Evolutionary conservation across 2,113 vertebrate genomes (phyloP), one percentile per base, ranked within the genome.

Genomic region (Brachionichthys hirsutus): DNA sequence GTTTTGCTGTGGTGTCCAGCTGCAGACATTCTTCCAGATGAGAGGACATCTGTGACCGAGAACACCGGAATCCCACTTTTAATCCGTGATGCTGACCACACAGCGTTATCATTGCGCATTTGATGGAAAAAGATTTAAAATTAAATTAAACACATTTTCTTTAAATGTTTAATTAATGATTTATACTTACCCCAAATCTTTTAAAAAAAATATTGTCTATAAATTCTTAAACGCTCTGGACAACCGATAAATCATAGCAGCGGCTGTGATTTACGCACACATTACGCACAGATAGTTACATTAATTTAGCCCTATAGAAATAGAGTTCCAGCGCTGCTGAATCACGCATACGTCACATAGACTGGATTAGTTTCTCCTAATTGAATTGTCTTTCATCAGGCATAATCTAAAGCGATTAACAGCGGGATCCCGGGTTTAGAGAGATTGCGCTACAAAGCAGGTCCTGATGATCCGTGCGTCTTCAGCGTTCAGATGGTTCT

Each of bases 21-120:
- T 84, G 85, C 65, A 48, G 70, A 74, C 77, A 82, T 72, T 61
- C 70, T 63, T 82, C 82, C 70, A 74, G 49, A 38, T 78, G 75
- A 80, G 71, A 54, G 72, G 82, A 89, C 90, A 91, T 92, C 83
- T 90, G 86, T 77, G 73, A 78, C 48, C 59, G 45, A 54, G 46
- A 6, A 12, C 17, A 15, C n/a, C 18, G 47, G 19, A 46, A 48
- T 58, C 36, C 11, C 16, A 30, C 51, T 62, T 71, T 62, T 16
- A 75, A 50, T 54, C 48, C 45, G 53, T 12, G 30, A 12, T 34
- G 53, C 22, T 51, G 19, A 12, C 24, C 24, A 8, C 5, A 30
- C 24, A 30, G 24, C 24, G 24, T 30, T 30, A 30, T 30, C 24
- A 30, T 30, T 30, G 8, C 24, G 24, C 24, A 30, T 30, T 30